Evolutionary conservation across 1,140 invertebrate genomes (phyloP).

Genomic region (Pogonus chalceus): DNA sequence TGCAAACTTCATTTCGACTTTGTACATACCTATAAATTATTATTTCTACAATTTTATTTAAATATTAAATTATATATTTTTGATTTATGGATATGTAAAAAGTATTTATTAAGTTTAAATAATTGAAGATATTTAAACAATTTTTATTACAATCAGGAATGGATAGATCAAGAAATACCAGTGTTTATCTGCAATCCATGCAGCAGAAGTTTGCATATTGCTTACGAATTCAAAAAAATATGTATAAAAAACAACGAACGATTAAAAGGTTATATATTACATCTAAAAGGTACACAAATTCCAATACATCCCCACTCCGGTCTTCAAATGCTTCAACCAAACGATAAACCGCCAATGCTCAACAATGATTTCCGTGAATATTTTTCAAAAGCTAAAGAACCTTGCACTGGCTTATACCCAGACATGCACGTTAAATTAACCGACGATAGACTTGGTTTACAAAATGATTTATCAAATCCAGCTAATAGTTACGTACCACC

Average conservation of each 20-base stretch:
- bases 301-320: no score
- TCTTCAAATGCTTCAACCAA: no score
- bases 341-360: no score
- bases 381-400: neutral
- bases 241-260: neutral
- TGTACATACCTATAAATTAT: no score
- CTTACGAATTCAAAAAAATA: slow-evolving; percentile 1
- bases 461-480: no score
- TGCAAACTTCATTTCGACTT: no score
- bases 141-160: neutral
- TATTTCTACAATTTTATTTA: no score
- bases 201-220: neutral
- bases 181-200: neutral
- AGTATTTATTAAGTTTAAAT: no score
- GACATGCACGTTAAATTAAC: neutral
- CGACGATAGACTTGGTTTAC: no score
- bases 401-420: neutral
- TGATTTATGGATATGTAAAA: neutral
- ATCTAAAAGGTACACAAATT: neutral
- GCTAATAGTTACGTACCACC: no score
- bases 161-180: neutral
- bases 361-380: neutral
- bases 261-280: neutral
- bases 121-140: neutral
- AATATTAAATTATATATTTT: neutral